phyloP scores from a whole-genome alignment of 2,888 invertebrate species.

The Orthonychiurus folsomi region DNA sequence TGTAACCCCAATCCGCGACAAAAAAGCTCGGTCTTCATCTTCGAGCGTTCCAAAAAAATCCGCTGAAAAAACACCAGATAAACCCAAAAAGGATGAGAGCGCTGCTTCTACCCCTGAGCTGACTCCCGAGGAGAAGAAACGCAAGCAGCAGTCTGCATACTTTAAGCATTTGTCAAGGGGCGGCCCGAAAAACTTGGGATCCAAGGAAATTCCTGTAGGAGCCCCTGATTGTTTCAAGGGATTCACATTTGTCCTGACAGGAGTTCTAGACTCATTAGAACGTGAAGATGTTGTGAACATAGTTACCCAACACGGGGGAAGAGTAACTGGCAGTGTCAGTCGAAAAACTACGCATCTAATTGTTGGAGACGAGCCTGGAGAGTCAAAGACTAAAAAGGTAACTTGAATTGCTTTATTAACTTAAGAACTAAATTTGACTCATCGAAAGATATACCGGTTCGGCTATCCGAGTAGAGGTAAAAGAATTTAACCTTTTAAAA shows the following conservation, averaged over 20 bases:
- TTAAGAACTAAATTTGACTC: background rate
- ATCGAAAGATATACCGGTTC: no score
- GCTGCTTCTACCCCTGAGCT: background rate
- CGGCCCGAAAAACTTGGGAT: conserved; percentile 69
- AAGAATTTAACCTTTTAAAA: background rate
- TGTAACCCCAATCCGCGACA: background rate
- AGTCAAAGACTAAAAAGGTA: conserved; percentile 67
- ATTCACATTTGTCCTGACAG: conserved; percentile 67
- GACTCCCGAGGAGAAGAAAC: conserved; percentile 51
- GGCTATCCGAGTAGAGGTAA: no score
- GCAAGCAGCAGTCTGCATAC: conserved; percentile 58
- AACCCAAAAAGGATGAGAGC: background rate
- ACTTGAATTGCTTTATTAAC: conserved; percentile 7
- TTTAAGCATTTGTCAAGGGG: conserved; percentile 63
- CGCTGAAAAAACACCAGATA: background rate
- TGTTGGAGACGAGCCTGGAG: conserved; percentile 77
- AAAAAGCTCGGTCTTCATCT: background rate
- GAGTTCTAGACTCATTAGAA: conserved; percentile 78
- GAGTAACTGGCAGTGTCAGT: conserved; percentile 62
- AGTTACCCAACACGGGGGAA: conserved; percentile 71
- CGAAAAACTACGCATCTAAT: conserved; percentile 73
- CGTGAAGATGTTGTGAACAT: conserved; percentile 66
- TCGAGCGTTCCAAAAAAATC: background rate
- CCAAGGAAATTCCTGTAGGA: conserved; percentile 70
- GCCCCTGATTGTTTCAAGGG: conserved; percentile 61